Conservation (phyloP, 2,113 vertebrate species). For the Mormyrus lacerda region DNA sequence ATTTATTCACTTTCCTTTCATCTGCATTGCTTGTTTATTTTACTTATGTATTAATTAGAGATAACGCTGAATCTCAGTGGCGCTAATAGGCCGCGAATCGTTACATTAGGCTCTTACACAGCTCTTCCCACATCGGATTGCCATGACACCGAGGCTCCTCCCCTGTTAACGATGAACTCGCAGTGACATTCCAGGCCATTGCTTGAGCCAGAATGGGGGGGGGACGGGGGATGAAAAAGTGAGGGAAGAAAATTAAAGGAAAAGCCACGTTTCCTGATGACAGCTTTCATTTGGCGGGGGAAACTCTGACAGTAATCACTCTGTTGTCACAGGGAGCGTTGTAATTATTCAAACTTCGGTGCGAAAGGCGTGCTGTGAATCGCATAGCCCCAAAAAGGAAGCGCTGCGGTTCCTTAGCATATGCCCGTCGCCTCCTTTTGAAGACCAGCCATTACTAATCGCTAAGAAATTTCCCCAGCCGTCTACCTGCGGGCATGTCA, state of each 20-base stretch:
- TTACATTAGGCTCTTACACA: not conserved
- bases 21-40: not conserved
- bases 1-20: not conserved
- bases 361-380: conserved; percentile 42
- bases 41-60: not conserved
- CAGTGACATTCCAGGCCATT: not conserved
- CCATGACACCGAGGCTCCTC: not conserved
- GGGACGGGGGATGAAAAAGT: not conserved
- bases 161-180: not conserved
- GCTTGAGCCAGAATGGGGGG: not conserved
- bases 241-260: not conserved
- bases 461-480: conserved; percentile 53
- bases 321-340: conserved; percentile 44
- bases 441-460: conserved; percentile 63
- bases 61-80: not conserved
- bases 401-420: conserved; percentile 46
- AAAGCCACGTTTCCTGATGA: not conserved
- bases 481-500: conserved; percentile 59
- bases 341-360: conserved; percentile 53
- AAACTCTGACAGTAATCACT: conserved; percentile 40
- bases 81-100: not conserved
- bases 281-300: not conserved
- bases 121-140: not conserved
- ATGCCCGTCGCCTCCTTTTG: conserved; percentile 49
- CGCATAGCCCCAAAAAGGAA: conserved; percentile 32